These are phyloP conservation scores for Drosophila sucinea DNA, from an alignment of 1,140 invertebrate species.

Conservation along the genomic window DNA sequence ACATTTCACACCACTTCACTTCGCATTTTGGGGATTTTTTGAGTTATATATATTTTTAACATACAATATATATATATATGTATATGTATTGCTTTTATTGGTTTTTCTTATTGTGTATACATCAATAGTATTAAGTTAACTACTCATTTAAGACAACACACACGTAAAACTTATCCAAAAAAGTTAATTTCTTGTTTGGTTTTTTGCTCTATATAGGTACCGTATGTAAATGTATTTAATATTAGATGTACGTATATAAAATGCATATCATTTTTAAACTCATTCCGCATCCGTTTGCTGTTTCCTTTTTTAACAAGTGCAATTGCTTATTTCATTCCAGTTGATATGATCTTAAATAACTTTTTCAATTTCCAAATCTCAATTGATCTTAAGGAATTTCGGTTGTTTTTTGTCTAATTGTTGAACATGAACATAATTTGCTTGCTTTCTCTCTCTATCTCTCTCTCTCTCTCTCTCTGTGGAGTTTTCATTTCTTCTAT, in stretches of 20 bases:
- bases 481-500: background rate
- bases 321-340: slow-evolving; percentile 43
- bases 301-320: slow-evolving; percentile 67
- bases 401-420: too few species aligned
- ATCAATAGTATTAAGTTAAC: slow-evolving; percentile 29
- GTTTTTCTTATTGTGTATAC: slow-evolving; percentile 13
- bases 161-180: slow-evolving; percentile 79
- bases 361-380: slow-evolving; percentile 10
- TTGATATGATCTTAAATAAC: slow-evolving; percentile 52
- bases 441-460: background rate
- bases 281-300: slow-evolving; percentile 28
- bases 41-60: too few species aligned
- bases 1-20: background rate
- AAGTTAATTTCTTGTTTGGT: slow-evolving; percentile 59
- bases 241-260: slow-evolving; percentile 27
- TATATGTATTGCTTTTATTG: slow-evolving; percentile 8
- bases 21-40: background rate
- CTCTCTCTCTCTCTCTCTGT: too few species aligned
- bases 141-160: slow-evolving; percentile 25
- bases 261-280: slow-evolving; percentile 12
- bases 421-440: background rate
- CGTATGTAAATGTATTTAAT: slow-evolving; percentile 28
- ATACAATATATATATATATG: slow-evolving; percentile 16
- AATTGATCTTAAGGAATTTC: background rate
- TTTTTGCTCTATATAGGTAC: slow-evolving; percentile 49